Conservation (phyloP, 2,888 invertebrate species). For the Ectobius pallidus region DNA sequence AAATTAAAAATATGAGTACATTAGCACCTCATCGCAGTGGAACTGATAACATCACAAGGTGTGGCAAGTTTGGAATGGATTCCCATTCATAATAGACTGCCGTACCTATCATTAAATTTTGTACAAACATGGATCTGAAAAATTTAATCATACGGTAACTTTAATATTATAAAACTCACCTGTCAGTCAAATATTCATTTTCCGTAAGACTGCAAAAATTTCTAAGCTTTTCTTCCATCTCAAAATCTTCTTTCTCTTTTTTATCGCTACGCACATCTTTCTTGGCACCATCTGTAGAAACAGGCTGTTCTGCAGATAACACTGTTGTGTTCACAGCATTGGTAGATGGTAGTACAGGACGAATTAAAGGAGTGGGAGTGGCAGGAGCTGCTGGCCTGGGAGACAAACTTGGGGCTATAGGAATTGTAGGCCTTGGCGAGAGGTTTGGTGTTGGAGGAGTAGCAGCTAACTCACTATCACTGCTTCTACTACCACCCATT, state of each 20-base stretch:
- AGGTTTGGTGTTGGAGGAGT: constrained; percentile 40
- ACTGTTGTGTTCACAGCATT: constrained; percentile 10
- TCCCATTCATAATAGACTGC: too few relatives aligned
- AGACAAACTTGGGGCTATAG: constrained; percentile 35
- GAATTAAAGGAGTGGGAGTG: constrained; percentile 54
- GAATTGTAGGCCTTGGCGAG: constrained; percentile 38
- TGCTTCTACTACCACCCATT: constrained; percentile 56
- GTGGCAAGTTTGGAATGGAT: too few relatives aligned
- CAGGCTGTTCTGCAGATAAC: constrained; percentile 43
- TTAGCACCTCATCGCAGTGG: too few relatives aligned
- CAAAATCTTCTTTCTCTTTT: constrained; percentile 54
- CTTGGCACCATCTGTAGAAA: constrained; percentile 32
- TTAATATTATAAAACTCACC: constrained; percentile 56
- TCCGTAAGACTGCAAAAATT: constrained; percentile 82
- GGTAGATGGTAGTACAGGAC: constrained; percentile 44
- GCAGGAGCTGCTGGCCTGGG: constrained; percentile 51
- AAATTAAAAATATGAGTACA: too few relatives aligned
- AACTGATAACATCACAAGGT: too few relatives aligned
- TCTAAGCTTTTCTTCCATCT: constrained; percentile 67
- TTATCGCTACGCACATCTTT: constrained; percentile 42
- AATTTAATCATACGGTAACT: too few relatives aligned
- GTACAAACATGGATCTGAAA: too few relatives aligned
- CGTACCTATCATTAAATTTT: too few relatives aligned
- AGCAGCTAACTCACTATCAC: constrained; percentile 40
- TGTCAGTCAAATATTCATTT: constrained; percentile 84